These are phyloP conservation scores for Aphelocoma californica DNA, from an alignment of 2,797 vertebrate species.

Conservation along the genomic window DNA sequence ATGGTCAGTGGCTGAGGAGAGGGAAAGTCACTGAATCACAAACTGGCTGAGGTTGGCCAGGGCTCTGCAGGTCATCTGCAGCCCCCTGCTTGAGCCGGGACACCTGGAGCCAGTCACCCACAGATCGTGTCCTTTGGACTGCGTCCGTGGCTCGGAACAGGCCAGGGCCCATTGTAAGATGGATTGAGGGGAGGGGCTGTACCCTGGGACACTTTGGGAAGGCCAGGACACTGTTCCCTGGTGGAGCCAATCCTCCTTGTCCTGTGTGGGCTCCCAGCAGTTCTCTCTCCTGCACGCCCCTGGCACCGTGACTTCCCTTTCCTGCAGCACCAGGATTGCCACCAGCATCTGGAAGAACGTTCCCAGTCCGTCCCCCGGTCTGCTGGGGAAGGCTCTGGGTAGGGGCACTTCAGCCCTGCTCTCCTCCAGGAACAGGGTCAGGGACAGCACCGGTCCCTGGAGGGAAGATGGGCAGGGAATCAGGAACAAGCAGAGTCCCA, in stretches of 20 bases:
- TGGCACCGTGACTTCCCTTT: background rate
- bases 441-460: background rate
- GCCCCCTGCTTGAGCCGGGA: background rate
- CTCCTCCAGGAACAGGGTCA: background rate
- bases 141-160: background rate
- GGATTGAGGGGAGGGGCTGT: background rate
- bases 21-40: background rate
- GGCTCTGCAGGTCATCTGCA: background rate
- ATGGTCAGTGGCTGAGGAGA: background rate
- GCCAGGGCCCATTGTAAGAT: background rate
- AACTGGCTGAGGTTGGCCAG: background rate
- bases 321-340: background rate
- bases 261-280: background rate
- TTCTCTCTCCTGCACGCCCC: background rate
- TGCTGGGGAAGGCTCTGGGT: background rate
- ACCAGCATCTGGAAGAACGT: rapidly evolving
- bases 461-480: background rate
- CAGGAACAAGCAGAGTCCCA: background rate
- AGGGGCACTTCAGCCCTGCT: background rate
- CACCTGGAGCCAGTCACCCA: background rate
- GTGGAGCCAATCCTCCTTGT: background rate
- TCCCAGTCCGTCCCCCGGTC: rapidly evolving
- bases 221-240: background rate
- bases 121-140: rapidly evolving
- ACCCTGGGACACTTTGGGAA: background rate